These are phyloP conservation scores for Characodon lateralis DNA, from an alignment of 2,797 vertebrate species.

Conservation along the genomic window DNA sequence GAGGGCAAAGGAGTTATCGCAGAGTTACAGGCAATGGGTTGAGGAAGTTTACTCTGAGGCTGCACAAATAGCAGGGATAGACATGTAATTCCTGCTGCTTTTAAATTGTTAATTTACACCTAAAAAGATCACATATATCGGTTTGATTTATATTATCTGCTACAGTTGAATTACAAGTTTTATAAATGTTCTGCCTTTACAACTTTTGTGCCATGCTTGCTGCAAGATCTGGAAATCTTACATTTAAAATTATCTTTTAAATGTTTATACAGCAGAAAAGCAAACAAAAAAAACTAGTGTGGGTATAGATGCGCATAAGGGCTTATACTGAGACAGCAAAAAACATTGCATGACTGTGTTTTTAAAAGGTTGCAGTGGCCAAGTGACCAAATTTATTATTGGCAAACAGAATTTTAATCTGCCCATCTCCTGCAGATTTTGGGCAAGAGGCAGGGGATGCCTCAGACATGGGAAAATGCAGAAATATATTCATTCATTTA, in stretches of 20 bases:
- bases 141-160: not conserved
- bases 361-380: not conserved
- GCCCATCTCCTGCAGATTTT: too few species aligned
- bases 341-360: not conserved
- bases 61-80: slow-evolving; percentile 65
- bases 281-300: not conserved
- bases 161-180: not conserved
- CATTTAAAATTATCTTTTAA: not conserved
- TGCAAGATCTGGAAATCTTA: not conserved
- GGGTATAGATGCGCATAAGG: not conserved
- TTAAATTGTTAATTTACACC: not conserved
- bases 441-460: too few species aligned
- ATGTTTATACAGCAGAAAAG: not conserved
- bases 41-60: slow-evolving; percentile 73
- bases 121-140: not conserved
- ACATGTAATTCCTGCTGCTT: slow-evolving; percentile 35
- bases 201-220: not conserved
- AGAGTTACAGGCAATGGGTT: slow-evolving; percentile 70
- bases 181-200: not conserved
- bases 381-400: not conserved
- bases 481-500: not conserved
- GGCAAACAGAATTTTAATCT: not conserved
- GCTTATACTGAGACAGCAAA: not conserved
- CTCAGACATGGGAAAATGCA: not conserved
- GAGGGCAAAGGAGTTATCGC: slow-evolving; percentile 71